Percentiles rank a stretch among this genome's conserved stretches.
phyloP scores from a whole-genome alignment of 2,888 invertebrate species.

The Pachliopta kotzebuea region DNA sequence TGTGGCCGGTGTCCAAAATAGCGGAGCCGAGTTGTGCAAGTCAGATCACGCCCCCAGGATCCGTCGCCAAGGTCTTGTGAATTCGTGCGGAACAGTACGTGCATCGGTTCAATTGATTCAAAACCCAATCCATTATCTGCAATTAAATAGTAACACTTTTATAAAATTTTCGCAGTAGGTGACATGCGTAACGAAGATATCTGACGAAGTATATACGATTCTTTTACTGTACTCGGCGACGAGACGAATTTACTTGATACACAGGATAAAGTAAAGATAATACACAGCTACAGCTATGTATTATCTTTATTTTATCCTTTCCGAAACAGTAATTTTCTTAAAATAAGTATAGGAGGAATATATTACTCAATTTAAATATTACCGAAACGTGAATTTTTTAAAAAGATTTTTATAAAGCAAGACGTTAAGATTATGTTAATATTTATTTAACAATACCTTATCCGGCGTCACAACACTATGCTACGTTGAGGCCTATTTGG shows the following conservation, averaged over 20 bases:
- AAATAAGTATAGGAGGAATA: neutral
- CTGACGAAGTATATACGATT: too few species aligned
- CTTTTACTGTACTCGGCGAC: too few species aligned
- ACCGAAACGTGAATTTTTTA: neutral
- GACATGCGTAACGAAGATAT: too few species aligned
- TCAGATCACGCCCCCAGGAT: conserved; percentile 70
- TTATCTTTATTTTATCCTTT: too few species aligned
- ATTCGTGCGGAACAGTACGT: conserved; percentile 67
- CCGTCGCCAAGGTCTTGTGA: conserved; percentile 61
- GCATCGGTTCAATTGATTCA: conserved; percentile 42
- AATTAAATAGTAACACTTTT: conserved; percentile 8
- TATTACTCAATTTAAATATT: neutral
- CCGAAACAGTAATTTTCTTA: neutral
- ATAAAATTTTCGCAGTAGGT: conserved; percentile 1
- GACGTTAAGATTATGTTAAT: conserved; percentile 1
- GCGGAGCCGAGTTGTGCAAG: conserved; percentile 65
- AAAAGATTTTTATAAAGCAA: neutral
- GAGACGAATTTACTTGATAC: too few species aligned
- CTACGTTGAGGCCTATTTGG: too few species aligned
- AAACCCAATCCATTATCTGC: conserved; percentile 34
- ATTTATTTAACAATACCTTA: neutral
- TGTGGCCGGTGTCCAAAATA: conserved; percentile 50
- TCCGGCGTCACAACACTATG: too few species aligned
- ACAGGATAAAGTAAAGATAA: too few species aligned
- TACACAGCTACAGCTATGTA: too few species aligned